A percentile compares a stretch with the other conserved stretches of the same genome.
Conservation (phyloP, 2,113 vertebrate genomes). For the Scatophagus argus region DNA sequence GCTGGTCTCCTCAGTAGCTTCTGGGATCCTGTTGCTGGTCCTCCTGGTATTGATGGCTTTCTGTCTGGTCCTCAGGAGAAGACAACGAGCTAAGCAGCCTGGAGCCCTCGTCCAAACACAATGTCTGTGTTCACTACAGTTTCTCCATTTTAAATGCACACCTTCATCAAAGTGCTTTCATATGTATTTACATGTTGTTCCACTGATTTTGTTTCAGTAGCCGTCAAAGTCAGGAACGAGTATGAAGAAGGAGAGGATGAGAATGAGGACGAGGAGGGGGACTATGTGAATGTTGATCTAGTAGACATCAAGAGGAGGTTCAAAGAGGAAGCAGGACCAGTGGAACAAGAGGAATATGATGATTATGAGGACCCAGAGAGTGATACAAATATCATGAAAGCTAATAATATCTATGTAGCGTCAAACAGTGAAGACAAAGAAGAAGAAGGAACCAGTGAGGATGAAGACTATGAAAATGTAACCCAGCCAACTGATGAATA, state of each 20-base stretch:
- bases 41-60: conserved; percentile 23
- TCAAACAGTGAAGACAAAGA: neutral
- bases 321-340: neutral
- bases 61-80: conserved; percentile 2
- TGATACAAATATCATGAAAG: neutral
- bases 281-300: conserved; percentile 20
- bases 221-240: neutral
- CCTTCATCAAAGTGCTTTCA: neutral
- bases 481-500: fast-evolving
- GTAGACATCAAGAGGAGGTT: neutral
- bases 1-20: neutral
- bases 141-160: neutral
- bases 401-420: neutral
- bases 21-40: conserved; percentile 34
- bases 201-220: conserved; percentile 17
- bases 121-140: conserved; percentile 18
- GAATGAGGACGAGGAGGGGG: neutral
- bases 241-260: neutral
- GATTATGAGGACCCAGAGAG: conserved; percentile 7
- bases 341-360: neutral
- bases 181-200: neutral
- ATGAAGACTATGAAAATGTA: conserved; percentile 23
- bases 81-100: neutral
- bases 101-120: neutral
- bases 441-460: neutral